Evolutionary conservation across 2,888 invertebrate genomes (phyloP).

Genomic region (Drosophila heteroneura): DNA sequence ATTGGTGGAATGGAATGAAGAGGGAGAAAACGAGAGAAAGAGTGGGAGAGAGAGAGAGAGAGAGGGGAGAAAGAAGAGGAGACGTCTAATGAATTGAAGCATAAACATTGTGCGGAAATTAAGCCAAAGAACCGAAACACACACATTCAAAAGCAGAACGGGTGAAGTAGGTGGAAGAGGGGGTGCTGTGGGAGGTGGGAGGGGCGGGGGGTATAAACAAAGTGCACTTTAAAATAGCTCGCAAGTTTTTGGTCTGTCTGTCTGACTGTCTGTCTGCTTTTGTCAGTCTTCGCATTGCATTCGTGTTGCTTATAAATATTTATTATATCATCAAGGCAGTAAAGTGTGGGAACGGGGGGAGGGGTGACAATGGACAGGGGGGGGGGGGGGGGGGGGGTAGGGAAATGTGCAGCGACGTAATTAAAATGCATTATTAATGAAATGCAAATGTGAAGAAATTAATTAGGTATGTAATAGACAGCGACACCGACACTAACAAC

Average conservation of each 20-base stretch:
- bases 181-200: background rate
- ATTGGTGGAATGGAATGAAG: constrained; percentile 54
- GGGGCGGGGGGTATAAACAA: constrained; percentile 50
- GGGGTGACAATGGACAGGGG: background rate
- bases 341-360: background rate
- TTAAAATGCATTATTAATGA: constrained; percentile 80
- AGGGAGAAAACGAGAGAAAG: background rate
- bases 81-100: constrained; percentile 59
- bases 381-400: background rate
- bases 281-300: constrained; percentile 40
- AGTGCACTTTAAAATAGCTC: constrained; percentile 61
- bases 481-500: background rate
- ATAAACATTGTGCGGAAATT: constrained; percentile 72
- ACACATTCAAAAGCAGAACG: constrained; percentile 3
- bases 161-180: background rate
- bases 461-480: constrained; percentile 57
- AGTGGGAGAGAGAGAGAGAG: background rate
- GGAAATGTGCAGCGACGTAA: constrained; percentile 45
- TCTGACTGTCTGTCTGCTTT: background rate
- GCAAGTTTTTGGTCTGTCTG: constrained; percentile 12
- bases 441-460: constrained; percentile 73
- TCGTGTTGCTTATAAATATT: constrained; percentile 68
- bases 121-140: constrained; percentile 51
- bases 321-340: constrained; percentile 65
- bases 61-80: constrained; percentile 2